Conservation (phyloP, 2,113 vertebrate species). For the Siniperca knerii region DNA sequence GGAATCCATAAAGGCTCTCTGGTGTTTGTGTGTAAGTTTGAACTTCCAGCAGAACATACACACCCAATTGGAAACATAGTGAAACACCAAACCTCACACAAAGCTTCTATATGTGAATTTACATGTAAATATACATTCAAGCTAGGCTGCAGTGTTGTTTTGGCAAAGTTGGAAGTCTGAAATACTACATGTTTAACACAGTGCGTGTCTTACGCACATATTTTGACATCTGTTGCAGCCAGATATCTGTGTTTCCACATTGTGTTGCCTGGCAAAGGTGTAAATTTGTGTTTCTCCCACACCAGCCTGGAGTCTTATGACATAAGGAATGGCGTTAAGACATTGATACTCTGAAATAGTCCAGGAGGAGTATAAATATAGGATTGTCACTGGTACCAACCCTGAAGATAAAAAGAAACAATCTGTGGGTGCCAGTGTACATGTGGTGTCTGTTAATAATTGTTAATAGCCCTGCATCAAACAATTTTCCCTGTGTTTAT, state of each 20-base stretch:
- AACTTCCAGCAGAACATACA: conserved; percentile 17
- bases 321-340: conserved; percentile 63
- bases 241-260: conserved; percentile 8
- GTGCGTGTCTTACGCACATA: neutral
- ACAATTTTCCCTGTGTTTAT: neutral
- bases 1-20: neutral
- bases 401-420: conserved; percentile 29
- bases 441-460: conserved; percentile 1
- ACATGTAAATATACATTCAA: neutral
- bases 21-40: conserved; percentile 1
- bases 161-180: neutral
- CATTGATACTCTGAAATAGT: conserved; percentile 27
- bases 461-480: conserved; percentile 8
- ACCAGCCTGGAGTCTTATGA: conserved; percentile 47
- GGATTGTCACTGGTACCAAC: conserved; percentile 43
- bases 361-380: conserved; percentile 64
- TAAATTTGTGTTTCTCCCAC: conserved; percentile 26
- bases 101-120: neutral
- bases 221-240: neutral
- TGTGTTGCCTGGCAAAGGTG: conserved; percentile 23
- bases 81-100: conserved; percentile 19
- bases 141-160: neutral
- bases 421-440: neutral
- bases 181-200: conserved; percentile 12
- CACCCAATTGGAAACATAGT: neutral